These are phyloP conservation scores for Apteryx owenii DNA, from an alignment of 2,113 vertebrate species.

Conservation along the genomic window DNA sequence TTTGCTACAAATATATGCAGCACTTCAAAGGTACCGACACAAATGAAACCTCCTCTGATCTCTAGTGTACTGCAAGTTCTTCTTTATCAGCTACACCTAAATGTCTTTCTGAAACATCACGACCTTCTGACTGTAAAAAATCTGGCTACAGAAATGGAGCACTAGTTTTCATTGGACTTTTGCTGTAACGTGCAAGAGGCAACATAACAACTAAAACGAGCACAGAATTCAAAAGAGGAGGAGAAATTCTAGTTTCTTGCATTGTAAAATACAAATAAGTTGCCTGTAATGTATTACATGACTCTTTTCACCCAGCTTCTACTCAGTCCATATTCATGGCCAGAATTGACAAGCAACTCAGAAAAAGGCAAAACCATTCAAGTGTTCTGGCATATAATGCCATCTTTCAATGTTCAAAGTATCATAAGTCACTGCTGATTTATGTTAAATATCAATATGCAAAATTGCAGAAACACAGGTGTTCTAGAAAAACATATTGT, in stretches of 20 bases:
- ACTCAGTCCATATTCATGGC: not conserved
- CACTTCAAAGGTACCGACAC: not conserved
- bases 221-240: not conserved
- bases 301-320: not conserved
- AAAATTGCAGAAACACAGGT: not conserved
- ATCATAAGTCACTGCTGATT: not conserved
- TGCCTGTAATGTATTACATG: fast-evolving
- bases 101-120: not conserved
- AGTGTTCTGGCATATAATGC: not conserved
- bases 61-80: not conserved
- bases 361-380: not conserved
- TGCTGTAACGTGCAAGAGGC: not conserved
- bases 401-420: not conserved
- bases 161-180: not conserved
- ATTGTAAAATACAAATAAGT: not conserved
- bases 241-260: not conserved
- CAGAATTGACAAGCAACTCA: not conserved
- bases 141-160: not conserved
- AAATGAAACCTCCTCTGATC: not conserved
- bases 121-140: not conserved
- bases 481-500: not conserved
- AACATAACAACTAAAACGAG: not conserved
- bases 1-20: not conserved
- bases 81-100: not conserved
- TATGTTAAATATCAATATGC: not conserved